phyloP scores from a whole-genome alignment of 1,140 invertebrate species.

The Habropoda laboriosa region DNA sequence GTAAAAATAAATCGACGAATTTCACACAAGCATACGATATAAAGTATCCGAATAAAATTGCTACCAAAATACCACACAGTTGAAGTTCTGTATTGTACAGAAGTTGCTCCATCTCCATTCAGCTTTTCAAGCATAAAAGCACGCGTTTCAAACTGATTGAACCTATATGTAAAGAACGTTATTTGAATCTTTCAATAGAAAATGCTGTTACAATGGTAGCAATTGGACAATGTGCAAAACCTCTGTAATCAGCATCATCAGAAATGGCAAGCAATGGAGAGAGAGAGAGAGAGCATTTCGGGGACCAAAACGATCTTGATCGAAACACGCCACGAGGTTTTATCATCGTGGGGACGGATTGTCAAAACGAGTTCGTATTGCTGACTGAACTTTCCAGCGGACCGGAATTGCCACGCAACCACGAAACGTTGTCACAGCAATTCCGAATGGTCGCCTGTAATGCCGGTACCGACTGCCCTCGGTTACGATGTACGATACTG shows the following conservation, averaged over 20 bases:
- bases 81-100: too few species aligned
- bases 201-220: not conserved
- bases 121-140: too few species aligned
- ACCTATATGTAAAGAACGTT: too few species aligned
- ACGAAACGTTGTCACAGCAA: slow-evolving; percentile 54
- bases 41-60: too few species aligned
- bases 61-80: too few species aligned
- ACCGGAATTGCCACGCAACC: slow-evolving; percentile 37
- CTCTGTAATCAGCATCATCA: not conserved
- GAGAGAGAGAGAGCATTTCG: slow-evolving; percentile 4
- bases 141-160: too few species aligned
- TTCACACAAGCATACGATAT: too few species aligned
- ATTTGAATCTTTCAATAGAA: not conserved
- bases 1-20: too few species aligned
- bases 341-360: slow-evolving; percentile 38
- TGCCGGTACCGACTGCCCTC: slow-evolving; percentile 18
- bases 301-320: not conserved
- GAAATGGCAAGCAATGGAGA: not conserved
- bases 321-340: slow-evolving; percentile 5
- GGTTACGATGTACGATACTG: slow-evolving; percentile 47
- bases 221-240: too few species aligned
- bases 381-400: slow-evolving; percentile 44
- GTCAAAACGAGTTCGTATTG: slow-evolving; percentile 52
- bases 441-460: slow-evolving; percentile 36
- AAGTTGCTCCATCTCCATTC: too few species aligned